phyloP scores from a whole-genome alignment of 2,888 invertebrate genomes.

The Tenthredo livida region DNA sequence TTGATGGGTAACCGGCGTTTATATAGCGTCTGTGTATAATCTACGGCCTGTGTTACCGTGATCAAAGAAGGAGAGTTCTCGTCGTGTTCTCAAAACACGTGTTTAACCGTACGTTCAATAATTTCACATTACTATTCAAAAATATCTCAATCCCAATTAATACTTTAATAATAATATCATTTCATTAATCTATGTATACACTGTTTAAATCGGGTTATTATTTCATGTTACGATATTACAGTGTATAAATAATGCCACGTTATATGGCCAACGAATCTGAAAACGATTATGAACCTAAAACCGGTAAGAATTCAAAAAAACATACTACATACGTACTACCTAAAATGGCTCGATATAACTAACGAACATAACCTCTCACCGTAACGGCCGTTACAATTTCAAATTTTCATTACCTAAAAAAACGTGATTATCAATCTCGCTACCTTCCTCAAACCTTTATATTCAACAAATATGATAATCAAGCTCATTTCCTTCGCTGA shows the following conservation, averaged over 20 bases:
- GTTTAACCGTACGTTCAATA: background rate
- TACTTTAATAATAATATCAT: too few relatives aligned
- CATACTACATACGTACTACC: conserved; percentile 50
- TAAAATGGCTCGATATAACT: conserved; percentile 49
- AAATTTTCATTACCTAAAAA: background rate
- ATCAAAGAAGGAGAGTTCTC: background rate
- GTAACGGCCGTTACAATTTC: conserved; percentile 49
- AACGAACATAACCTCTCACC: conserved; percentile 4
- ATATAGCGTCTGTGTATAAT: background rate
- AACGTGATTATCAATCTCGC: background rate
- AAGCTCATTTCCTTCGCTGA: background rate
- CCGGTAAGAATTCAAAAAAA: conserved; percentile 60
- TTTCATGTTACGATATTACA: background rate
- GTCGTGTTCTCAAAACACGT: conserved; percentile 3
- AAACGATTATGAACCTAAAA: conserved; percentile 62
- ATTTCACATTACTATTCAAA: background rate
- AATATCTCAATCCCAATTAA: background rate
- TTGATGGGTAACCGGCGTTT: background rate
- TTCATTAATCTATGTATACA: background rate
- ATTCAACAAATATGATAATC: background rate
- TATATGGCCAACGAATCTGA: conserved; percentile 62
- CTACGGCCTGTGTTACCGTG: background rate
- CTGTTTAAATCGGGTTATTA: background rate
- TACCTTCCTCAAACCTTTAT: background rate
- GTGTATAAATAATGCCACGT: conserved; percentile 62